Conservation (phyloP, 2,797 vertebrate species). For the Spheniscus humboldti region DNA sequence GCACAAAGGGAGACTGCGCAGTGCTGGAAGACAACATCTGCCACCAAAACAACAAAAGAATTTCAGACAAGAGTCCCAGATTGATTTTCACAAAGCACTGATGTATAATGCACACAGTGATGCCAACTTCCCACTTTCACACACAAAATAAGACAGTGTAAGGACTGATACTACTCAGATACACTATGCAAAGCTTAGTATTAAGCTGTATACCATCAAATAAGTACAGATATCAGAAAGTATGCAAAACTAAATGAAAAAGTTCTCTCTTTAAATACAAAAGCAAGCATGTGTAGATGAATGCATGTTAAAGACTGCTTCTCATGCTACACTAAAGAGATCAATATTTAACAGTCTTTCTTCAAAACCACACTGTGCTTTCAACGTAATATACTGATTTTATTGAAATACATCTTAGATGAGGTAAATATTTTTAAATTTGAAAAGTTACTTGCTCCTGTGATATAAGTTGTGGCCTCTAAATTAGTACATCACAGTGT, state of each 20-base stretch:
- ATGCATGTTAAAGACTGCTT: neutral
- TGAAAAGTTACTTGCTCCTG: neutral
- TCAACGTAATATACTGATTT: accelerated
- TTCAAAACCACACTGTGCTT: accelerated
- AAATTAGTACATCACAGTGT: accelerated
- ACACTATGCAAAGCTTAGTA: accelerated
- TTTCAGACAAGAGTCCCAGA: neutral
- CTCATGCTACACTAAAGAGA: neutral
- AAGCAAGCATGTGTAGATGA: neutral
- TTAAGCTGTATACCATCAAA: neutral
- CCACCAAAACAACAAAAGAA: neutral
- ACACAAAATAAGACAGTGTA: accelerated
- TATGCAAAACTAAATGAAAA: neutral
- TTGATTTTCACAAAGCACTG: neutral
- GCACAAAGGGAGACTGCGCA: neutral
- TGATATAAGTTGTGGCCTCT: neutral
- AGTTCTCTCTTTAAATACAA: neutral
- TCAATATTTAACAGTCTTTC: too few species aligned
- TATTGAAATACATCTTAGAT: accelerated
- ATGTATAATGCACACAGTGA: accelerated
- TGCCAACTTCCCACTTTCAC: neutral
- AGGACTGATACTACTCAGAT: neutral
- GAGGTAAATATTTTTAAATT: neutral
- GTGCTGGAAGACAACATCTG: neutral
- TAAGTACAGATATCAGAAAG: too few species aligned